phyloP scores from a whole-genome alignment of 2,113 vertebrate species.

The Uria aalge region DNA sequence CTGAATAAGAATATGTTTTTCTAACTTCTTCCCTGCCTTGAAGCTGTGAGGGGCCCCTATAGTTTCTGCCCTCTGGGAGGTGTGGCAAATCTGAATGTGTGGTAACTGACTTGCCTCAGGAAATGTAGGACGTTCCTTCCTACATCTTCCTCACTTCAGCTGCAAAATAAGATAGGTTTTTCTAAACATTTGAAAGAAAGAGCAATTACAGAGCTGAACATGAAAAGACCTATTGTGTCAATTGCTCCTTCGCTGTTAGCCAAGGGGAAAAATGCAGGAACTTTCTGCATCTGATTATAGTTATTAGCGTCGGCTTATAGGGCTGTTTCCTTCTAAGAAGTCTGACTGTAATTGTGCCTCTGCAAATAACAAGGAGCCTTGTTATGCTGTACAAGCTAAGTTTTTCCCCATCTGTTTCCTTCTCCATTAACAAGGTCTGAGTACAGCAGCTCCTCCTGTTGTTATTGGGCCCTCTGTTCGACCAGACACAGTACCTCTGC shows the following conservation, averaged over 20 bases:
- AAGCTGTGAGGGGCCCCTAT: neutral
- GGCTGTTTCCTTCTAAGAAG: neutral
- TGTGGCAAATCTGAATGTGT: neutral
- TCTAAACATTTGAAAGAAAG: neutral
- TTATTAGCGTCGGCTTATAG: neutral
- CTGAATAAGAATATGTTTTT: neutral
- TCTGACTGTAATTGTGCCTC: neutral
- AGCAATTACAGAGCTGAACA: neutral
- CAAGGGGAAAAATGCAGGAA: neutral
- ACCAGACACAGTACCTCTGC: slow-evolving; percentile 80
- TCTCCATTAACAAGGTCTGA: slow-evolving; percentile 71
- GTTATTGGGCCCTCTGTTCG: slow-evolving; percentile 79
- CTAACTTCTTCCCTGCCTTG: neutral
- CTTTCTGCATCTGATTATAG: neutral
- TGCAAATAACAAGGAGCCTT: neutral
- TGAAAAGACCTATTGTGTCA: neutral
- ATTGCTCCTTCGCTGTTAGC: neutral
- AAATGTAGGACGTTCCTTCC: neutral
- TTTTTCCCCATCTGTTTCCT: neutral
- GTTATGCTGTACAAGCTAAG: neutral
- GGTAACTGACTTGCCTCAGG: neutral
- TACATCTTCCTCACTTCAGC: neutral
- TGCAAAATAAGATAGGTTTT: neutral
- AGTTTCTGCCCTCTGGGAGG: neutral
- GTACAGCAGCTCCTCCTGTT: slow-evolving; percentile 71